Evolutionary conservation across 2,113 vertebrate species (phyloP).

Genomic region (Apteryx mantelli): DNA sequence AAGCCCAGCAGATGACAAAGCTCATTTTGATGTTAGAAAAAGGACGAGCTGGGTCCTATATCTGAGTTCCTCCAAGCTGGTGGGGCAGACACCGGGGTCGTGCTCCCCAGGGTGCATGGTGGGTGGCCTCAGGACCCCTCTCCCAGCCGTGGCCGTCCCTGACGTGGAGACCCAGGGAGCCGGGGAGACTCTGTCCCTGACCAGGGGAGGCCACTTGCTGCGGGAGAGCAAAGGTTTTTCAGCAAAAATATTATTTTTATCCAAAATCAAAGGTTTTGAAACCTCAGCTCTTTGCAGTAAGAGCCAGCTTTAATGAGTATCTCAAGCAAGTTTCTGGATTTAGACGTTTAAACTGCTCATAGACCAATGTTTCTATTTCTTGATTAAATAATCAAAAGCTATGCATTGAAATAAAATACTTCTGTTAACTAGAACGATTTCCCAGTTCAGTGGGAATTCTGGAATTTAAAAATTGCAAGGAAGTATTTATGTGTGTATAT

Average conservation of each 20-base stretch:
- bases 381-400: background rate
- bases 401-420: background rate
- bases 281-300: background rate
- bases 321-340: background rate
- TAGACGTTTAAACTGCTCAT: background rate
- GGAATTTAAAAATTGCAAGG: background rate
- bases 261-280: background rate
- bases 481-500: fast-evolving
- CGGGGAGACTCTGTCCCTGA: too few relatives aligned
- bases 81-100: fast-evolving
- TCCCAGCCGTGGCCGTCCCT: too few relatives aligned
- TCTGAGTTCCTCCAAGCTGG: background rate
- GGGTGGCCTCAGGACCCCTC: background rate
- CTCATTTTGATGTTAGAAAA: fast-evolving
- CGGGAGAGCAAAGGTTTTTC: background rate
- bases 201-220: fast-evolving
- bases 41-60: background rate
- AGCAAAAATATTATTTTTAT: background rate
- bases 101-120: background rate
- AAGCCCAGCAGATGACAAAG: background rate
- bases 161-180: too few relatives aligned
- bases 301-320: background rate
- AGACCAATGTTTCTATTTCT: background rate
- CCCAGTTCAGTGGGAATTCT: background rate
- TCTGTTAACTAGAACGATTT: background rate